Percentiles rank a stretch among this genome's conserved stretches.
These are phyloP conservation scores for Hecatera dysodea DNA, from an alignment of 2,888 invertebrate genomes.

Conservation along the genomic window DNA sequence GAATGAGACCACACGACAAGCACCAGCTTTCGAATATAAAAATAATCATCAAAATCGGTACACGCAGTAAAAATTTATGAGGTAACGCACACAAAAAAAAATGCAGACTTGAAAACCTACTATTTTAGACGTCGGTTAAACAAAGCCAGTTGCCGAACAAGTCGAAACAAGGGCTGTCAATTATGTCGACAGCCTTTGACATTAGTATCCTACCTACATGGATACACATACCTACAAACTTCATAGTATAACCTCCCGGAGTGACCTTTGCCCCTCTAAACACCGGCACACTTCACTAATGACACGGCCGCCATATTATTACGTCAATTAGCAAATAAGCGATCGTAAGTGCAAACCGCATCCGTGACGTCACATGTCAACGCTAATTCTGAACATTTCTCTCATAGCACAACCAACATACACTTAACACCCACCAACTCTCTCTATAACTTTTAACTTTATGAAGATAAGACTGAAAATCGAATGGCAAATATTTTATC, in stretches of 20 bases:
- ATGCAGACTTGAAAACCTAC: no score
- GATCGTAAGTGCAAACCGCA: conserved; percentile 54
- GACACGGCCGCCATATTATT: conserved; percentile 9
- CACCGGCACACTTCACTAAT: conserved; percentile 19
- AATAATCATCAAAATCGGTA: no score
- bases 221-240: neutral
- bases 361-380: conserved; percentile 49
- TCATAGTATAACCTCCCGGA: neutral
- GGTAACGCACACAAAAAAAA: no score
- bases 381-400: conserved; percentile 48
- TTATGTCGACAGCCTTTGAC: no score
- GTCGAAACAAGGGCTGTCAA: no score
- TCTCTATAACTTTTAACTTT: accelerated
- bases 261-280: conserved; percentile 11
- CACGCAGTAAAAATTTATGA: no score
- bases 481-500: neutral
- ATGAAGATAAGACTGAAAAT: neutral
- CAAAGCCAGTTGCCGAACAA: no score
- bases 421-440: neutral
- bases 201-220: no score
- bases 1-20: no score
- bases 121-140: no score
- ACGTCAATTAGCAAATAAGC: conserved; percentile 38
- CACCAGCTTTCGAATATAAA: no score
- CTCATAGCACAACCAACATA: conserved; percentile 23